Base-by-base conservation (phyloP, 2,888 invertebrate genomes). In the Pheosia gnoma region DNA sequence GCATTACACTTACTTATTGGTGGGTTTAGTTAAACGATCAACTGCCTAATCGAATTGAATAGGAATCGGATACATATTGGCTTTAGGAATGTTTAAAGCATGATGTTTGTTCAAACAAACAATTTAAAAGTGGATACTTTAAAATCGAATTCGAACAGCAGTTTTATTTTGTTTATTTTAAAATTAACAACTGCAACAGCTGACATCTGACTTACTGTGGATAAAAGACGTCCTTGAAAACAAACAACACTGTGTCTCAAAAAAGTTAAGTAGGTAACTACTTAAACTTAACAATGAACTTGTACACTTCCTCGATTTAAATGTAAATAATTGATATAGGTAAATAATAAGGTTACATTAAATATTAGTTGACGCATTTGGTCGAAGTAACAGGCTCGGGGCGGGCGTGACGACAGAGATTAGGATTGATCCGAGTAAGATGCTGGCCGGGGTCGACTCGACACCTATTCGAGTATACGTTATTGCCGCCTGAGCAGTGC, bases 1-100 rank as follows among this genome's bases (percentile, higher is more conserved):
- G 87, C 84, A 91, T 91, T 92, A 92, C 91, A 92, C 89, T 89
- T 90, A 92, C 89, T 91, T 90, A 91, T 90, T 90, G 88, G 86
- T 86, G 84, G 87, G 86, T 25, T 25, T 25, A 25, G 84, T 91
- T 88, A 89, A 86, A 81, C 83, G 88, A 85, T 88, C 85, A 85
- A 86, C 85, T 81, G 83, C 83, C 85, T 90, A 89, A 92, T 90
- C 89, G 87, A 90, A 90, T 90, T 89, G 84, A 90, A 89, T 89
- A 25, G 25, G 25, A 25, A 87, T 85, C 82, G 83, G 49, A 60
- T 59, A 67, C 65, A 59, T 73, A 65, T 70, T 74, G 68, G 67
- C 74, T 75, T 73, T 64, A n/a, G 6, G n/a, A 25, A 47, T 9
- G 37, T 57, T 37, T 36, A 11, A 4, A 47, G 47, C 11, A 45